These are phyloP conservation scores for Agraylea sexmaculata DNA, from an alignment of 1,140 invertebrate species.

Conservation along the genomic window DNA sequence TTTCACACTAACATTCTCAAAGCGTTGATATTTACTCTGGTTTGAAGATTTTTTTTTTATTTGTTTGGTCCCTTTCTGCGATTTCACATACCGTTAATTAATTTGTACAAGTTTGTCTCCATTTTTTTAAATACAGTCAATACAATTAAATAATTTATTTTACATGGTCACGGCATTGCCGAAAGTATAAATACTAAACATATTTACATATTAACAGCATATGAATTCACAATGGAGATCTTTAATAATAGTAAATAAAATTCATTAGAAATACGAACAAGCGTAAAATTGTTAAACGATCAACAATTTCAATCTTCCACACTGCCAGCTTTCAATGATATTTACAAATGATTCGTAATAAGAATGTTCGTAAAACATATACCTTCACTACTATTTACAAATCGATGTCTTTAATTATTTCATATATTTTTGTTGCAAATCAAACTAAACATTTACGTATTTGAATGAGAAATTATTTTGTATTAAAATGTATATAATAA, in stretches of 20 bases:
- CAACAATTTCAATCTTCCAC: conserved; percentile 3
- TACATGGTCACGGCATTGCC: conserved; percentile 20
- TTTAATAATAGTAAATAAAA: too few relatives aligned
- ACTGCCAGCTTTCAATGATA: conserved; percentile 1
- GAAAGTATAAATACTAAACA: conserved; percentile 18
- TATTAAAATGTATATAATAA: too few relatives aligned
- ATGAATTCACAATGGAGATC: too few relatives aligned
- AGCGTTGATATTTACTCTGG: conserved; percentile 16
- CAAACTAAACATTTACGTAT: too few relatives aligned
- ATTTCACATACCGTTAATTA: conserved; percentile 19
- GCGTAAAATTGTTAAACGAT: conserved; percentile 3
- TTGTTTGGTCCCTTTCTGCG: conserved; percentile 21
- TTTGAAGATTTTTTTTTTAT: conserved; percentile 20
- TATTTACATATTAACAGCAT: conserved; percentile 18
- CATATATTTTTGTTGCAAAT: too few relatives aligned
- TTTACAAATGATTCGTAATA: conserved; percentile 1
- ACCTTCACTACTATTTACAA: not conserved
- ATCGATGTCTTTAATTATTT: too few relatives aligned
- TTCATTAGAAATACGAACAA: too few relatives aligned
- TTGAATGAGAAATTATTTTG: too few relatives aligned
- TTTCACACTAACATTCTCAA: conserved; percentile 1
- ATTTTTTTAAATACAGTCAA: too few relatives aligned
- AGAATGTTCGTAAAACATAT: not conserved
- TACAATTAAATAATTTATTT: conserved; percentile 13
- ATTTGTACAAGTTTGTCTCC: conserved; percentile 20